Percentiles rank a stretch among this genome's conserved stretches.
Conservation (phyloP, 2,888 invertebrate genomes). For the Drosophila niveifrons region DNA sequence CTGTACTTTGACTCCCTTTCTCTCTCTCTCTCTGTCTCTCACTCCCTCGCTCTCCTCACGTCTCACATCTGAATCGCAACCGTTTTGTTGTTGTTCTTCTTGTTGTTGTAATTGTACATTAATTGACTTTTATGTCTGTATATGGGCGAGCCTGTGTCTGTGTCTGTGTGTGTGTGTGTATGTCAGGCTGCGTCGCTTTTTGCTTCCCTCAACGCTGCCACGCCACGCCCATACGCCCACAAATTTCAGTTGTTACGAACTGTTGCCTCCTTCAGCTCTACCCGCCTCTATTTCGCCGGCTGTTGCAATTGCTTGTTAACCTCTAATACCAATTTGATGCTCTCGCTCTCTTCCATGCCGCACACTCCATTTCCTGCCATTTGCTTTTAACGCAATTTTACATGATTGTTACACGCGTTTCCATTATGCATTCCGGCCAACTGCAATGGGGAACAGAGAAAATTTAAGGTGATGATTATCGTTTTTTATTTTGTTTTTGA, state of each 20-base stretch:
- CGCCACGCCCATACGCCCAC: constrained; percentile 44
- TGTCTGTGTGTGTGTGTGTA: constrained; percentile 7
- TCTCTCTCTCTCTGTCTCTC: too few species aligned
- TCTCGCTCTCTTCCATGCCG: constrained; percentile 43
- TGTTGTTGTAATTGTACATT: constrained; percentile 75
- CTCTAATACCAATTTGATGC: constrained; percentile 74
- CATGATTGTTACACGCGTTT: constrained; percentile 74
- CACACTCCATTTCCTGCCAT: constrained; percentile 52
- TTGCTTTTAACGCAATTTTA: constrained; percentile 61
- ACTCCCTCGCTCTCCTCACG: constrained; percentile 6
- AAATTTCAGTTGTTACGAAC: constrained; percentile 38
- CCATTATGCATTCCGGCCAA: constrained; percentile 50
- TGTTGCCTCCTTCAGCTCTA: constrained; percentile 6
- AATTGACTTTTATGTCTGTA: constrained; percentile 73
- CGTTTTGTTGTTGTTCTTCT: constrained; percentile 51
- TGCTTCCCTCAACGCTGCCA: constrained; percentile 12
- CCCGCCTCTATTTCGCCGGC: constrained; percentile 9
- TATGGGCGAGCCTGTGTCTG: neutral
- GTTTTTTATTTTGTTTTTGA: too few species aligned
- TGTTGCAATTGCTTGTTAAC: constrained; percentile 52
- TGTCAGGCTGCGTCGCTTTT: constrained; percentile 11
- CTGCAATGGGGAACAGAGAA: constrained; percentile 8
- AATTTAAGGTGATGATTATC: constrained; percentile 9
- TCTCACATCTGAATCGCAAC: constrained; percentile 46
- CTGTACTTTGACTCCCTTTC: constrained; percentile 1